Evolutionary conservation across 2,888 invertebrate genomes (phyloP).

Genomic region (Lordiphosa andalusiaca): DNA sequence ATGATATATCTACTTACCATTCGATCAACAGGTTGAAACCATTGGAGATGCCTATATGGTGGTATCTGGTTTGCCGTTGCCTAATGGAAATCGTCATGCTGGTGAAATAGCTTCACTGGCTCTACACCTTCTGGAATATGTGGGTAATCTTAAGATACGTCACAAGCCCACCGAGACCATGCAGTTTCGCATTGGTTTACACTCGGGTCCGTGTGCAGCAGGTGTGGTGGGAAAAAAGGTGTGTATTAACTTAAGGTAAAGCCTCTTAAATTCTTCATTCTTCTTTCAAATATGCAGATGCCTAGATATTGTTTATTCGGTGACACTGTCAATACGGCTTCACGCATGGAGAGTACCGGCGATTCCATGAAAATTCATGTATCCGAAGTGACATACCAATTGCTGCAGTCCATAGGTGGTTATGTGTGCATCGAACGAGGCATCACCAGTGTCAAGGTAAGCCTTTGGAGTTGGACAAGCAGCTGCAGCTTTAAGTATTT

Average conservation of each 20-base stretch:
- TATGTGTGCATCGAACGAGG: slow-evolving; percentile 88
- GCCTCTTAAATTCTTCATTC: no score
- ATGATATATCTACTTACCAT: no score
- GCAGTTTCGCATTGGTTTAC: slow-evolving; percentile 87
- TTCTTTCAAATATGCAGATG: slow-evolving; percentile 83
- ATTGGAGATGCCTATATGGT: slow-evolving; percentile 93
- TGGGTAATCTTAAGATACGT: slow-evolving; percentile 85
- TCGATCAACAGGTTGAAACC: slow-evolving; percentile 91
- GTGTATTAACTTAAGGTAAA: neutral
- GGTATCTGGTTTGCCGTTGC: slow-evolving; percentile 88
- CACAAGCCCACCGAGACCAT: slow-evolving; percentile 85
- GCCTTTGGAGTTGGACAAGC: accelerated
- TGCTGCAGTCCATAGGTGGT: slow-evolving; percentile 86
- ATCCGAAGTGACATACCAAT: slow-evolving; percentile 85
- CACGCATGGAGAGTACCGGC: slow-evolving; percentile 89
- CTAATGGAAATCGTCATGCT: slow-evolving; percentile 87
- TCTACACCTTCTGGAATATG: slow-evolving; percentile 86
- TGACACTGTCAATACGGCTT: slow-evolving; percentile 91
- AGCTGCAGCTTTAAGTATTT: accelerated
- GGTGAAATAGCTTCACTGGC: slow-evolving; percentile 91
- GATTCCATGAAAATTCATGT: slow-evolving; percentile 88
- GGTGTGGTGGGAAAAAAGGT: slow-evolving; percentile 88
- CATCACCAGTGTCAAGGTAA: slow-evolving; percentile 87
- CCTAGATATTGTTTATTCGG: slow-evolving; percentile 91
- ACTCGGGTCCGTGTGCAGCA: slow-evolving; percentile 88